These are phyloP conservation scores for Diachrysia chrysitis DNA, from an alignment of 2,888 invertebrate species.

Conservation along the genomic window DNA sequence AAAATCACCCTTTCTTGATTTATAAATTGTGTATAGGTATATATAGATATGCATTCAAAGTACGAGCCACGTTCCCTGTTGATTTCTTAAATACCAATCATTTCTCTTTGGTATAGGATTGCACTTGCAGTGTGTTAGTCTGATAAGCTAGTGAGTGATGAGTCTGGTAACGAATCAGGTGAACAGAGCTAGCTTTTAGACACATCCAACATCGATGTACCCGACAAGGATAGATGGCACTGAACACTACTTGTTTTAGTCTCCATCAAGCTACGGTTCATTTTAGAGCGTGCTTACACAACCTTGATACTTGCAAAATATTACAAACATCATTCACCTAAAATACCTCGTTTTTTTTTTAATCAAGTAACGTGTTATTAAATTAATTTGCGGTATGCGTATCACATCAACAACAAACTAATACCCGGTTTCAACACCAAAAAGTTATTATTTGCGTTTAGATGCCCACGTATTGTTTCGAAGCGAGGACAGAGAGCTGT, in stretches of 20 bases:
- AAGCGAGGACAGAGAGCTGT: slow-evolving; percentile 46
- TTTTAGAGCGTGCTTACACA: neutral
- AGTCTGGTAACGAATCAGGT: slow-evolving; percentile 42
- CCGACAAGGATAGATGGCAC: slow-evolving; percentile 49
- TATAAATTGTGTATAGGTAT: too few species aligned
- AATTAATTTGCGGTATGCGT: slow-evolving; percentile 37
- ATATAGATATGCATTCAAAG: too few species aligned
- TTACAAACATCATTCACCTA: neutral
- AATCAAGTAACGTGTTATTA: slow-evolving; percentile 26
- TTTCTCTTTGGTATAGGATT: slow-evolving; percentile 10
- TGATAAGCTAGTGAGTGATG: slow-evolving; percentile 52
- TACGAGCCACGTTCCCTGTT: neutral
- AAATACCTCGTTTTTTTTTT: slow-evolving; percentile 4
- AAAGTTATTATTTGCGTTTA: slow-evolving; percentile 58
- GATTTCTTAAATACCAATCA: neutral
- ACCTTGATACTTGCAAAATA: slow-evolving; percentile 14
- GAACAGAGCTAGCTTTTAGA: slow-evolving; percentile 29
- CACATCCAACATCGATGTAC: slow-evolving; percentile 29
- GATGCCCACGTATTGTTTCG: slow-evolving; percentile 58
- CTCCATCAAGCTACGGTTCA: slow-evolving; percentile 16
- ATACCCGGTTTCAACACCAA: slow-evolving; percentile 57
- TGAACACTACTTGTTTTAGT: slow-evolving; percentile 20
- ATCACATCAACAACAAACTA: slow-evolving; percentile 41
- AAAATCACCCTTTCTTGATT: too few species aligned
- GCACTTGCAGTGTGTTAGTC: slow-evolving; percentile 20